Percentiles rank a stretch among this genome's conserved stretches.
These are phyloP conservation scores for Aromia moschata DNA, from an alignment of 2,888 invertebrate genomes.

Conservation along the genomic window DNA sequence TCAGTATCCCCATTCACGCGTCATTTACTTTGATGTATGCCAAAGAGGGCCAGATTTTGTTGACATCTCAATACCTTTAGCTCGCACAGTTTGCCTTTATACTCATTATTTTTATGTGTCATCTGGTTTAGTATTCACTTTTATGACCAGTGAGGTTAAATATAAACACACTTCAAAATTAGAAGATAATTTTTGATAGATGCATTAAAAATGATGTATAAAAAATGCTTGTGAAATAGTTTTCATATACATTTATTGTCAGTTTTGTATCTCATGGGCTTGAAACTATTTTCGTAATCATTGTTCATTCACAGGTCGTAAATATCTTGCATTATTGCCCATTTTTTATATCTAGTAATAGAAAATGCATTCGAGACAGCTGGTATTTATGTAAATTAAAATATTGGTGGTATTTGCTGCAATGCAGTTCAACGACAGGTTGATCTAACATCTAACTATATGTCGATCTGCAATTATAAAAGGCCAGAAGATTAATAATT, in stretches of 20 bases:
- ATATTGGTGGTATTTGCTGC: neutral
- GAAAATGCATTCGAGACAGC: neutral
- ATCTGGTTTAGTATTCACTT: too few relatives aligned
- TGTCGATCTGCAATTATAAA: conserved; percentile 8
- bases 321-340: neutral
- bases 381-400: conserved; percentile 1
- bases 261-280: too few relatives aligned
- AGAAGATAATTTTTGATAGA: too few relatives aligned
- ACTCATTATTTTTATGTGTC: too few relatives aligned
- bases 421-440: neutral
- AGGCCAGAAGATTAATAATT: conserved; percentile 7
- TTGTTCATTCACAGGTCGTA: too few relatives aligned
- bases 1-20: conserved; percentile 31
- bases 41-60: conserved; percentile 26
- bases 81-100: neutral
- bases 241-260: too few relatives aligned
- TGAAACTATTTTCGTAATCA: too few relatives aligned
- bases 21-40: conserved; percentile 30
- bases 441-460: conserved; percentile 4
- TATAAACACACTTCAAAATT: too few relatives aligned
- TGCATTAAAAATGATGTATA: too few relatives aligned
- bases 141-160: too few relatives aligned
- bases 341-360: neutral
- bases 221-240: too few relatives aligned
- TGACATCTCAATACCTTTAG: conserved; percentile 22